Evolutionary conservation across 2,888 invertebrate species (phyloP), one percentile per base, ranked within the genome.

Genomic region (Choristoneura rosaceana): DNA sequence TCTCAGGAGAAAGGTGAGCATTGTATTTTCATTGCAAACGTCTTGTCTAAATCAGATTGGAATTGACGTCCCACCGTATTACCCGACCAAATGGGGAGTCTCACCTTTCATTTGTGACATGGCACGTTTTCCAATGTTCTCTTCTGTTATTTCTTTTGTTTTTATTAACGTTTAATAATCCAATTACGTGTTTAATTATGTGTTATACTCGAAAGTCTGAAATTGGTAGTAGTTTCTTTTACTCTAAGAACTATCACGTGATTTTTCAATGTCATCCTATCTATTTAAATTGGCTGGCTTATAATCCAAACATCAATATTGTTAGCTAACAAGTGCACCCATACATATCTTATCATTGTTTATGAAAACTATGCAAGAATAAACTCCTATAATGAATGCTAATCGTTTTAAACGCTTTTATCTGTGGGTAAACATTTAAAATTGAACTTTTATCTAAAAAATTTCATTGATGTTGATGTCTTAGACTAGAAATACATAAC

Each of bases 301-400:
- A 82, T 86, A 85, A 78, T 79, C 80, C 81, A 87, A 89, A 90
- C 85, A 89, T 88, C 87, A 89, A 87, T 87, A 87, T 73, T 71
- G 77, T 75, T 76, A 76, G 69, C 69, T 71, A 71, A 73, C 68
- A 63, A 68, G 68, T 73, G 71, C 47, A 63, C 9, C 55, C 71
- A 14, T 68, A 50, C 71, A 14, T 68, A 50, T 68, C 71, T 71
- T 60, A 62, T 71, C 71, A 62, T 52, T 73, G 63, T 73, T 68
- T 73, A 73, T 50, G 58, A 68, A 47, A 63, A 59, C 41, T 62
- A 47, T 55, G 12, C 25, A 58, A 59, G 12, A 59, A 68, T n/a
- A 41, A 15, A 9, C 38, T 12, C 9, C 12, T 38, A 58, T 55
- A 34, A 34, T 38, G 41, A 64, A 17, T 55, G 7, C 12, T 59